Percentiles rank a stretch among this genome's conserved stretches.
phyloP scores from a whole-genome alignment of 2,888 invertebrate genomes.

The Phaedon cochleariae region DNA sequence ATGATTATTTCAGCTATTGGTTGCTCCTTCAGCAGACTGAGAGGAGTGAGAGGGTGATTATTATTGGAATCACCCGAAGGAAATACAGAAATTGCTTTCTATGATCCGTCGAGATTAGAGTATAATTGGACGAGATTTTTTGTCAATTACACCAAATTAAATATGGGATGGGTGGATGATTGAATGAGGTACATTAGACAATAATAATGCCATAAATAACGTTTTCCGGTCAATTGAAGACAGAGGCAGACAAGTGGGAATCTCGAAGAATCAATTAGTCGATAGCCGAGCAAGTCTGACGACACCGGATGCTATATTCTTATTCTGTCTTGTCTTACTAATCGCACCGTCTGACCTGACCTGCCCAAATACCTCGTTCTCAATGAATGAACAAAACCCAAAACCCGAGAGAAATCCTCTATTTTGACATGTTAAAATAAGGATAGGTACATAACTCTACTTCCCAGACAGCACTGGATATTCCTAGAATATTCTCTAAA shows the following conservation, averaged over 20 bases:
- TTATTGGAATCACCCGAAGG: no score
- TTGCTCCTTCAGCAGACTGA: no score
- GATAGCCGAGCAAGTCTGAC: neutral
- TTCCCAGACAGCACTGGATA: no score
- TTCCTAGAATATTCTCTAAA: no score
- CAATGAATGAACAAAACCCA: neutral
- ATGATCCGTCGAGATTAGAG: no score
- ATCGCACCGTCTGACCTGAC: neutral
- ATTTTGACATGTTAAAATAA: no score
- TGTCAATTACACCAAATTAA: neutral
- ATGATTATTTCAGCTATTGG: no score
- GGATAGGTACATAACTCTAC: no score
- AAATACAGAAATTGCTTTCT: no score
- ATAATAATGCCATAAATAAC: slow-evolving; percentile 35
- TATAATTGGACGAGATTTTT: neutral
- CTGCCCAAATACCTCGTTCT: neutral
- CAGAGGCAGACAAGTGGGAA: slow-evolving; percentile 1
- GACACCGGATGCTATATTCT: neutral
- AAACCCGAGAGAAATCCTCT: no score
- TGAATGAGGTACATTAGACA: slow-evolving; percentile 25
- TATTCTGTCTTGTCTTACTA: neutral
- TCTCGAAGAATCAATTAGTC: neutral
- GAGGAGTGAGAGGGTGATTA: no score
- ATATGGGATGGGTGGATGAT: neutral
- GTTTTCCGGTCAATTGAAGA: slow-evolving; percentile 34